Evolutionary conservation across 2,113 vertebrate species (phyloP).

Genomic region (Prolemur simus): DNA sequence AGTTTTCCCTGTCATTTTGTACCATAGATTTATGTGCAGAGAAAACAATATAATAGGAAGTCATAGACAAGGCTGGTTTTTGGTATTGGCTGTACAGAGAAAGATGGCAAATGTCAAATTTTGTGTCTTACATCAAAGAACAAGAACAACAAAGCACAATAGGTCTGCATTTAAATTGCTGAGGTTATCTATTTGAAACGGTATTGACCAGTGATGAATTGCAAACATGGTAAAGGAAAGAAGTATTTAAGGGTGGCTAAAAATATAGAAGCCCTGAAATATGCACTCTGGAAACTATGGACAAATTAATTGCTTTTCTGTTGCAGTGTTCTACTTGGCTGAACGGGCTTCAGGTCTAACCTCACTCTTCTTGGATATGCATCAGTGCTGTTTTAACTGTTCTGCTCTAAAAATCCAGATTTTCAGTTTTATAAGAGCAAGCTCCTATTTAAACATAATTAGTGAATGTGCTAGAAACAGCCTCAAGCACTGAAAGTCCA

Average conservation of each 20-base stretch:
- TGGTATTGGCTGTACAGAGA: not conserved
- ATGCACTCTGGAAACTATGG: not conserved
- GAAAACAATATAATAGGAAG: not conserved
- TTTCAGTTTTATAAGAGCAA: constrained; percentile 44
- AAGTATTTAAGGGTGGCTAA: not conserved
- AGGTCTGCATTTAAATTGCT: constrained; percentile 25
- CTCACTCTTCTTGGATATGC: constrained; percentile 44
- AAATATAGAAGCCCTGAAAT: constrained; percentile 12
- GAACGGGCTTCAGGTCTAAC: constrained; percentile 28
- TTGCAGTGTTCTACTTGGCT: constrained; percentile 5
- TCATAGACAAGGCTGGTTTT: not conserved
- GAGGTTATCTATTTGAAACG: constrained; percentile 18
- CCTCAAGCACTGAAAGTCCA: constrained; percentile 44
- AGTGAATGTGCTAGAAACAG: constrained; percentile 57
- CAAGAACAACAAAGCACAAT: not conserved
- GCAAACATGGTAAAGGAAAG: constrained; percentile 32
- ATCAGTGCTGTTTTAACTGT: constrained; percentile 50
- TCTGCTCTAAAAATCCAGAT: constrained; percentile 68
- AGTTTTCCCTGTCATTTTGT: not conserved
- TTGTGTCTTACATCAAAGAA: constrained; percentile 39
- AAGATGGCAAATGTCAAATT: constrained; percentile 19
- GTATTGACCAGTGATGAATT: constrained; percentile 6
- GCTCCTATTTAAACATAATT: constrained; percentile 67
- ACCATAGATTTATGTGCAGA: not conserved
- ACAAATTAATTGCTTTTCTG: constrained; percentile 43